Base-by-base conservation (phyloP, 2,113 vertebrate genomes). In the Rhabdomys dilectus region DNA sequence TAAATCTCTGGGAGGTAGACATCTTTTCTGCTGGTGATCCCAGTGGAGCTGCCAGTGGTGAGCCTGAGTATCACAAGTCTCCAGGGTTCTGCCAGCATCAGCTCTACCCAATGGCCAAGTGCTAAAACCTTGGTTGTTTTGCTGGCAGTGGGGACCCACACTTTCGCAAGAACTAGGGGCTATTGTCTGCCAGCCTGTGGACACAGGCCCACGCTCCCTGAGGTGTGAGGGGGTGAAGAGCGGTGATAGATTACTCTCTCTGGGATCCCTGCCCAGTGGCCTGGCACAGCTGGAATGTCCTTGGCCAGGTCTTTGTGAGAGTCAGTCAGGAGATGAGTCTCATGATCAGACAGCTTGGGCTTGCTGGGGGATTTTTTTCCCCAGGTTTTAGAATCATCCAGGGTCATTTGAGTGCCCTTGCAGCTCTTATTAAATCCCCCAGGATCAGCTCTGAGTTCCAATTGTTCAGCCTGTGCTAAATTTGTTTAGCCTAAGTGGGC, bases 1-100 rank as follows among this genome's bases (percentile, higher is more conserved):
- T 97, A 97, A 97, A 97, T 98, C 98, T 98, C 84, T 66, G 89
- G 56, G 93, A 48, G 86, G 97, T 84, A 88, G 94, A 93, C 94
- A 86, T 82, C 80, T 76, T 97, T 96, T 94, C 75, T 12, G 64
- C 62, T 51, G 76, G 76, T 87, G 96, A 80, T 93, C 78, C 8
- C 97, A 93, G 94, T 89, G 88, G 92, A 96, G 94, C 87, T n/a
- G 64, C 78, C 94, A 90, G 87, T 0, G 9, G 90, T 24, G 66
- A 97, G 93, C 31, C 87, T 62, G 93, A 76, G 81, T 96, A 88
- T 91, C 96, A 26, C 97, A 97, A 98, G 96, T 97, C 97, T 97
- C 84, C 60, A 29, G 76, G 70, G 62, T 91, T 96, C 93, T 91
- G 70, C 91, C 97, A 93, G 87, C 87, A 87, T 96, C 87, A 93